Conservation (phyloP, 35 echinoderm and acorn worm species). For the Ptychodera flava region DNA sequence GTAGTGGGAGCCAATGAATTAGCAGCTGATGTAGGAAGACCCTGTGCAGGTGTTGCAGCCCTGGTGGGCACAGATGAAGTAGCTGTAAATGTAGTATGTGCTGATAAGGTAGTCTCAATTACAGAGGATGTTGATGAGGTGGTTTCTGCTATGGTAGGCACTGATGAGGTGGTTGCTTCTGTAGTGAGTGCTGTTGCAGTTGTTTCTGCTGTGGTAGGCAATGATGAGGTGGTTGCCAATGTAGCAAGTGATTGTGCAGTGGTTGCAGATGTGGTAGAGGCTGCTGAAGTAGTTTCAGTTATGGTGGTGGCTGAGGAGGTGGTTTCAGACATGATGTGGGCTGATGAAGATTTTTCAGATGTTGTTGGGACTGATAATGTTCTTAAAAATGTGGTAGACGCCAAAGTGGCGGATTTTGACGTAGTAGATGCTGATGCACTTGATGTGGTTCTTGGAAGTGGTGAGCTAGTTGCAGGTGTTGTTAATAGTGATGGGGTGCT, state of each 20-base stretch:
- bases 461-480: too few relatives aligned
- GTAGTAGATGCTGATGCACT: too few relatives aligned
- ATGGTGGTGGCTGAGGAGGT: too few relatives aligned
- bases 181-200: background rate
- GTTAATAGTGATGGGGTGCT: too few relatives aligned
- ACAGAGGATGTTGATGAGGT: background rate
- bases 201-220: background rate
- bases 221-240: background rate
- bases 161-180: background rate
- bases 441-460: too few relatives aligned
- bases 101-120: background rate
- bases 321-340: too few relatives aligned
- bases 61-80: background rate
- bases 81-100: background rate
- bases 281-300: too few relatives aligned
- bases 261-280: too few relatives aligned
- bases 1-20: too few relatives aligned
- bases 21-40: background rate
- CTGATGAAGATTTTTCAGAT: too few relatives aligned
- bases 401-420: too few relatives aligned
- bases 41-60: background rate
- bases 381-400: background rate
- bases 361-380: background rate
- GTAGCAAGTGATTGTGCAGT: background rate
- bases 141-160: too few relatives aligned